A percentile compares a stretch with the other conserved stretches of the same genome.
These are phyloP conservation scores for Rhadinocentrus ornatus DNA, from an alignment of 2,797 vertebrate genomes.

Conservation along the genomic window DNA sequence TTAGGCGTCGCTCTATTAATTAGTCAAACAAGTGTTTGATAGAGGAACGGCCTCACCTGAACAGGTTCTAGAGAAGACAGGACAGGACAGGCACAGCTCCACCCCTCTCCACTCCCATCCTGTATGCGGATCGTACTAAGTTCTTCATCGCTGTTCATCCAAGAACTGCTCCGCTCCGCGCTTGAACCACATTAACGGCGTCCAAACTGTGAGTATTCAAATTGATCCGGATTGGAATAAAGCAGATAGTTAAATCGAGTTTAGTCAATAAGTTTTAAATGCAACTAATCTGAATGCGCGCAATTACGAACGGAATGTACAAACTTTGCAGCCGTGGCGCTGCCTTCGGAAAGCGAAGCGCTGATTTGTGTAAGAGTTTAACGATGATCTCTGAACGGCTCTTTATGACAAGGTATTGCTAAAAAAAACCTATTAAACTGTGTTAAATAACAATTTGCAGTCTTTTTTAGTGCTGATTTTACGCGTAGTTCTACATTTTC, in stretches of 20 bases:
- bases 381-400: neutral
- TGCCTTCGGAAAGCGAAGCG: neutral
- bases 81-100: slow-evolving; percentile 39
- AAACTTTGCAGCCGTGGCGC: neutral
- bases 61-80: slow-evolving; percentile 23
- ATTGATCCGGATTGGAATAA: accelerated
- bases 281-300: slow-evolving; percentile 10
- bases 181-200: neutral
- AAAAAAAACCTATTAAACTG: neutral
- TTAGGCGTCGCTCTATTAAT: neutral
- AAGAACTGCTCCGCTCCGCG: slow-evolving; percentile 32
- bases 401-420: neutral
- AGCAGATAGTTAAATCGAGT: accelerated
- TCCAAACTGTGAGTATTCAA: slow-evolving; percentile 57
- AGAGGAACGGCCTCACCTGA: slow-evolving; percentile 62
- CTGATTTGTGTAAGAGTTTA: neutral
- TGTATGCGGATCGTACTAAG: slow-evolving; percentile 19
- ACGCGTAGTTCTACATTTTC: neutral
- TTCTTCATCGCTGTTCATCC: slow-evolving; percentile 32
- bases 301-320: slow-evolving; percentile 33
- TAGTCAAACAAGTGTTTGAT: neutral
- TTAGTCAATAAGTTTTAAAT: accelerated
- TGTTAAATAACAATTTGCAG: too few relatives aligned
- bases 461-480: neutral
- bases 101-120: slow-evolving; percentile 50